phyloP scores from a whole-genome alignment of 1,140 invertebrate genomes.

The Calliopsis andreniformis region DNA sequence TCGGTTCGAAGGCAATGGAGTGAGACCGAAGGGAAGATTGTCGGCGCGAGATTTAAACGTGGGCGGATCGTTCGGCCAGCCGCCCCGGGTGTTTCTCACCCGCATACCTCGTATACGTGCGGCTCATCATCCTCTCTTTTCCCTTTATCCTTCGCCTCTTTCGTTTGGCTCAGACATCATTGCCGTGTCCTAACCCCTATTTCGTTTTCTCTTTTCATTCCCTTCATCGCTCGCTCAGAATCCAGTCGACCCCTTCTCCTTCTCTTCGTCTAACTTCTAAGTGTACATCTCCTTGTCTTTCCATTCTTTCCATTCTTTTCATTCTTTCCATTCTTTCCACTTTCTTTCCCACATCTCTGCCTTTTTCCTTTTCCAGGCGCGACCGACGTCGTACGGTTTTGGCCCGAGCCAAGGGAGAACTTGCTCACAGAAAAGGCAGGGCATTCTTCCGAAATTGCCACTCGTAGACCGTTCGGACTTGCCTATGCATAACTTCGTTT shows the following conservation, averaged over 20 bases:
- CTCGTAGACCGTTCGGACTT: slow-evolving; percentile 23
- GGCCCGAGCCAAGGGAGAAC: slow-evolving; percentile 20
- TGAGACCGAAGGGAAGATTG: slow-evolving; percentile 51
- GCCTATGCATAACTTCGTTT: slow-evolving; percentile 52
- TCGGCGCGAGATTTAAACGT: slow-evolving; percentile 73
- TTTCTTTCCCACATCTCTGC: no score
- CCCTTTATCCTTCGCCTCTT: slow-evolving; percentile 12
- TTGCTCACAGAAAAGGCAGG: slow-evolving; percentile 31
- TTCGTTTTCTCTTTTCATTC: slow-evolving; percentile 11
- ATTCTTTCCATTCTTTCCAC: no score
- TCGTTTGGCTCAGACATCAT: not conserved
- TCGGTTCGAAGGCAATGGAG: not conserved
- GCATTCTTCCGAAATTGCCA: slow-evolving; percentile 69
- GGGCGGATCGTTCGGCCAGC: slow-evolving; percentile 69
- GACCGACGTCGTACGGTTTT: not conserved
- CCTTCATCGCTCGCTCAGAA: slow-evolving; percentile 29
- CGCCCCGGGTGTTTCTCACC: slow-evolving; percentile 77
- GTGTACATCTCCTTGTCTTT: slow-evolving; percentile 9
- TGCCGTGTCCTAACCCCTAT: not conserved
- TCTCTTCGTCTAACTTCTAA: slow-evolving; percentile 16
- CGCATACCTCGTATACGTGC: slow-evolving; percentile 73
- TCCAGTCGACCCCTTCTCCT: slow-evolving; percentile 17
- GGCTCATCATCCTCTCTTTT: slow-evolving; percentile 45
- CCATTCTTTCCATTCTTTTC: no score
- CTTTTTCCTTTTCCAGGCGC: slow-evolving; percentile 7